Base-by-base conservation (phyloP, 2,113 vertebrate genomes). In the Cathartes aura region DNA sequence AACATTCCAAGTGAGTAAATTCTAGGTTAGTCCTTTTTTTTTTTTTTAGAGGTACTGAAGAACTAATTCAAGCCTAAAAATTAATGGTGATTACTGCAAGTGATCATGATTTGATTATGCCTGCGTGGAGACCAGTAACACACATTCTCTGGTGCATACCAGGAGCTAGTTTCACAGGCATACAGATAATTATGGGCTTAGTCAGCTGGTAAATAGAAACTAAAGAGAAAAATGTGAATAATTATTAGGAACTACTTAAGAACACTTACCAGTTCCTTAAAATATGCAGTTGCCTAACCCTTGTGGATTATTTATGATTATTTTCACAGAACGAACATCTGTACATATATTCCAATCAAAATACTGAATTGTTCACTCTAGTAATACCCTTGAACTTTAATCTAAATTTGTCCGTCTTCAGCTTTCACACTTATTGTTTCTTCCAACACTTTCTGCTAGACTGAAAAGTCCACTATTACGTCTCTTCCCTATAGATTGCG, bases 141-240 rank as follows among this genome's bases (percentile, higher is more conserved):
- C 10, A 38, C 23, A 30, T 63, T 67, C 42, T 96, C 47, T 82
- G 71, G 58, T 91, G 83, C 94, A 79, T 87, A 91, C 26, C 59
- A 84, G n/a, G n/a, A 96, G 7, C 26, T 71, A 70, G 50, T 89
- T 94, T 67, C 45, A 55, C 20, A 72, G 34, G 19, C 18, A 40
- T 87, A 43, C 4, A 72, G 17, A 55, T 71, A 95, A 95, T 96
- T 56, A 82, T 60, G 43, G 52, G n/a, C 47, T 96, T 94, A 93
- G 70, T 91, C 78, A 79, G 45, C 70, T 87, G 56, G 78, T 52
- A 96, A 96, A 95, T 87, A 83, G 64, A 72, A 95, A 67, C 30
- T 82, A 72, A 93, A 85, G 66, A 75, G 82, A 90, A 92, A 96
- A 95, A 83, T 70, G 10, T 73, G 24, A 73, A 56, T 73, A 43